phyloP scores from a whole-genome alignment of 2,797 vertebrate genomes.

The Strix occidentalis region DNA sequence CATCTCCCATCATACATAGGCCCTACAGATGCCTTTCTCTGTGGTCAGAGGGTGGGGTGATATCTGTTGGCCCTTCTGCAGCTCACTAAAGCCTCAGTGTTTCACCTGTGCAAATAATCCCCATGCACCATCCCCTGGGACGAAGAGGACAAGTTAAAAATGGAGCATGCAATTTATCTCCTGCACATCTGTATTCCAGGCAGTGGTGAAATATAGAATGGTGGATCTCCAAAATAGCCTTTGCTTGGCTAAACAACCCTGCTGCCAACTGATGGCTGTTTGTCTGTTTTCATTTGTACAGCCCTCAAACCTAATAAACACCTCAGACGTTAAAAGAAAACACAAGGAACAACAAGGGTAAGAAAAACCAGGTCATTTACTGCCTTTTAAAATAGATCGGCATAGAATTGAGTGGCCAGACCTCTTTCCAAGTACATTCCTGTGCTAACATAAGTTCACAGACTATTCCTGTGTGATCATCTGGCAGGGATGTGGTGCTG shows the following conservation, averaged over 20 bases:
- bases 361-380: background rate
- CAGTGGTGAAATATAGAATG: background rate
- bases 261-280: background rate
- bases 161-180: background rate
- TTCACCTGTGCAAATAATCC: background rate
- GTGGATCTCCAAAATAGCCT: conserved; percentile 14
- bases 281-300: background rate
- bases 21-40: background rate
- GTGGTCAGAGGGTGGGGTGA: background rate
- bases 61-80: background rate
- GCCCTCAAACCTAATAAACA: conserved; percentile 36
- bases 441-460: conserved; percentile 3
- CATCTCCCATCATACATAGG: background rate
- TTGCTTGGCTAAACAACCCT: background rate
- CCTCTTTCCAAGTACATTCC: background rate
- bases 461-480: background rate
- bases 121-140: background rate
- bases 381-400: background rate
- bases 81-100: background rate
- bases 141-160: conserved; percentile 31
- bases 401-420: background rate
- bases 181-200: conserved; percentile 38
- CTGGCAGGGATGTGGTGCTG: background rate
- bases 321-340: conserved; percentile 23
- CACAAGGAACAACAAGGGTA: conserved; percentile 15